These are phyloP conservation scores for Psettodes erumei DNA, from an alignment of 2,113 vertebrate genomes.

Conservation along the genomic window DNA sequence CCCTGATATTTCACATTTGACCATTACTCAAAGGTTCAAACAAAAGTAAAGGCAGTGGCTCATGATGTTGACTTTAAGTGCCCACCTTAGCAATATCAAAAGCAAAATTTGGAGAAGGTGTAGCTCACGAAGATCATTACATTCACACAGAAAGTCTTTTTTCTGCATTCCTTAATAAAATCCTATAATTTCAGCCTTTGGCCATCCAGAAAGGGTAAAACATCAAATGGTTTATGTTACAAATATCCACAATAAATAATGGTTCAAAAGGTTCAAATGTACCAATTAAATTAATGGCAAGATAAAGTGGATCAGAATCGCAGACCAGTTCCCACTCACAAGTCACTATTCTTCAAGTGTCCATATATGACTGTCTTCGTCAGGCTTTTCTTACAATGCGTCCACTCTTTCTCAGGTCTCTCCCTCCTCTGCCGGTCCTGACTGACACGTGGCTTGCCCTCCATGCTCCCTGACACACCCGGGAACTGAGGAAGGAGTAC, in stretches of 20 bases:
- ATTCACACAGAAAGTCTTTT: background rate
- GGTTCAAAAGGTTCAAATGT: slow-evolving; percentile 13
- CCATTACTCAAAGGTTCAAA: background rate
- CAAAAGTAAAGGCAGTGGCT: background rate
- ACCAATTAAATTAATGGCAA: background rate
- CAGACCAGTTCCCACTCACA: background rate
- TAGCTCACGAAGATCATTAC: background rate
- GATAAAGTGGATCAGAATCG: background rate
- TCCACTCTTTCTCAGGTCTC: slow-evolving; percentile 84
- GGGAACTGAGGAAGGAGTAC: slow-evolving; percentile 50
- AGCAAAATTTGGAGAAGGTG: background rate
- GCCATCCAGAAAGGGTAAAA: background rate
- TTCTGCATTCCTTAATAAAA: background rate
- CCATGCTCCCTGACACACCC: slow-evolving; percentile 65
- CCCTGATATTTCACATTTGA: background rate
- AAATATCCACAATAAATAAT: background rate
- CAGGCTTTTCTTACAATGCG: slow-evolving; percentile 87
- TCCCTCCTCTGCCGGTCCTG: slow-evolving; percentile 66
- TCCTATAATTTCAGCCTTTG: background rate
- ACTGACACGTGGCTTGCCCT: slow-evolving; percentile 70
- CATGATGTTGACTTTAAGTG: background rate
- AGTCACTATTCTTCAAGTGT: background rate
- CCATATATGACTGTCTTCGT: background rate
- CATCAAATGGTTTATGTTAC: background rate
- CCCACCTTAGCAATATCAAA: too few species aligned